These are phyloP conservation scores for Drosophila willistoni DNA, from an alignment of 1,140 invertebrate genomes.

Conservation along the genomic window DNA sequence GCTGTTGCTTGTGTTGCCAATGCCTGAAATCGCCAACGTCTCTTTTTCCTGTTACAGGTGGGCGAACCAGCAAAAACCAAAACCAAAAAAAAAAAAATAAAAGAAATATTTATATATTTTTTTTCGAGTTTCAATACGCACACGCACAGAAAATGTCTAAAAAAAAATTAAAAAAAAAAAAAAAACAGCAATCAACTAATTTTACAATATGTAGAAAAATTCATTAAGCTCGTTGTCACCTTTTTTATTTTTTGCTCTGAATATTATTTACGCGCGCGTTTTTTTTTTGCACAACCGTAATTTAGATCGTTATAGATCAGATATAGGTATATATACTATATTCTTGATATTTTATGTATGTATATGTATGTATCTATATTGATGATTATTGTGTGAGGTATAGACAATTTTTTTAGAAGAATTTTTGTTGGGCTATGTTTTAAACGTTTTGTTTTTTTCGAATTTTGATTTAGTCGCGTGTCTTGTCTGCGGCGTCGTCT, in stretches of 20 bases:
- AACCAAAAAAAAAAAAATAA: constrained; percentile 35
- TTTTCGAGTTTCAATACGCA: constrained; percentile 51
- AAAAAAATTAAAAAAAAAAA: constrained; percentile 20
- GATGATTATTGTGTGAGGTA: too few relatives aligned
- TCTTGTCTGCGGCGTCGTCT: constrained; percentile 72
- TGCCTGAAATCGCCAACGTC: constrained; percentile 36
- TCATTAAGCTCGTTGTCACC: constrained; percentile 49
- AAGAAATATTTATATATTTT: constrained; percentile 24
- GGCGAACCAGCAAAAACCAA: constrained; percentile 57
- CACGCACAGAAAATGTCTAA: constrained; percentile 49
- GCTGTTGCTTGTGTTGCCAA: constrained; percentile 37
- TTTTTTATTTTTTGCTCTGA: constrained; percentile 23
- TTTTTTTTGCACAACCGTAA: constrained; percentile 20
- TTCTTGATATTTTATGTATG: constrained; percentile 23
- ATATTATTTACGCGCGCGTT: constrained; percentile 32
- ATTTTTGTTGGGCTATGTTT: constrained; percentile 18
- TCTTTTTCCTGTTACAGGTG: constrained; percentile 46
- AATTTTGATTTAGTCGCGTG: constrained; percentile 62
- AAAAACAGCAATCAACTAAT: constrained; percentile 20
- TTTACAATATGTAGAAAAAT: constrained; percentile 4
- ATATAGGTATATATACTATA: constrained; percentile 12
- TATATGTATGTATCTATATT: constrained; percentile 13
- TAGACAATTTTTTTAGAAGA: constrained; percentile 20
- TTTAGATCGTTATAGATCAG: constrained; percentile 15
- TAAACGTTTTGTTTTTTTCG: neutral